These are phyloP conservation scores for Poicephalus gulielmi DNA, from an alignment of 2,113 vertebrate genomes.

Conservation along the genomic window DNA sequence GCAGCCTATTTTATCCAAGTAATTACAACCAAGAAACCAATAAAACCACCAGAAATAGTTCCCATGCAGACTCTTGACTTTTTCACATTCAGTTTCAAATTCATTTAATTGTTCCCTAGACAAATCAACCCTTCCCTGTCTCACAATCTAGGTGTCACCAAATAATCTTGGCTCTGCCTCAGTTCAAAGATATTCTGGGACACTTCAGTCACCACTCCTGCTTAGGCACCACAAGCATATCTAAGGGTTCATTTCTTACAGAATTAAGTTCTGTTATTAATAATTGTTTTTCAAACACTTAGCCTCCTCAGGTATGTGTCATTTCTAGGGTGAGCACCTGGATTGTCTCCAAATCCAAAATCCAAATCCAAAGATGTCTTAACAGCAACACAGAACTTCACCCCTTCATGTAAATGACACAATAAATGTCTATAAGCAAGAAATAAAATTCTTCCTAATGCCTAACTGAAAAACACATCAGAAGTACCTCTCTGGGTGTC, in stretches of 20 bases:
- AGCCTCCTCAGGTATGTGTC: not conserved
- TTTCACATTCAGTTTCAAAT: not conserved
- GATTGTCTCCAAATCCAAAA: not conserved
- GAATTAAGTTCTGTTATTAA: not conserved
- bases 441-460: not conserved
- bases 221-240: not conserved
- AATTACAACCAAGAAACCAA: not conserved
- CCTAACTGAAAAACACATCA: constrained; percentile 27
- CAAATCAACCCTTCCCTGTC: not conserved
- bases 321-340: not conserved
- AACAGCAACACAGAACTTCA: not conserved
- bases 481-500: constrained; percentile 92
- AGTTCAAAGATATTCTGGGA: not conserved
- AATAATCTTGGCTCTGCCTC: not conserved
- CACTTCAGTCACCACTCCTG: not conserved
- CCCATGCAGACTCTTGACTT: not conserved
- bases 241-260: not conserved
- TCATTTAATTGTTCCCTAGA: not conserved
- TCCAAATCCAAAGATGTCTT: not conserved
- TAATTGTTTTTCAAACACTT: not conserved
- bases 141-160: not conserved
- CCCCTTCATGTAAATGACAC: not conserved
- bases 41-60: not conserved
- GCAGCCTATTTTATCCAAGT: not conserved
- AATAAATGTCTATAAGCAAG: not conserved